Conservation (phyloP, 2,888 invertebrate species). For the Melieria crassipennis region DNA sequence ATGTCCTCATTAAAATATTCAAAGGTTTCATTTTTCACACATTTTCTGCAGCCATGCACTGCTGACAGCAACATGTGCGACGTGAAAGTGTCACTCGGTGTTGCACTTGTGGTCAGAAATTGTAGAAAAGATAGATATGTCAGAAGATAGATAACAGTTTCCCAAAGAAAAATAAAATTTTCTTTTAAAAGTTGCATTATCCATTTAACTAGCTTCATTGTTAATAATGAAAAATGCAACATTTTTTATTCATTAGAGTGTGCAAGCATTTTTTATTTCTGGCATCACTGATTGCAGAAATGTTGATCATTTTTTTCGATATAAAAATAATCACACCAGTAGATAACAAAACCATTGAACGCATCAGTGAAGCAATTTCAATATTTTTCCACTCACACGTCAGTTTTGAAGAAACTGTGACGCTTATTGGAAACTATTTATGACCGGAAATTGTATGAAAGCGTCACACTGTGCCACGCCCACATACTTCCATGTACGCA, state of each 20-base stretch:
- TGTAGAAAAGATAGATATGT: too few relatives aligned
- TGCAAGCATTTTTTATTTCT: too few relatives aligned
- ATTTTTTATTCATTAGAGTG: too few relatives aligned
- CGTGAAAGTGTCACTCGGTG: neutral
- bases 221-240: too few relatives aligned
- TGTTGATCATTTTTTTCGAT: too few relatives aligned
- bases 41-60: conserved; percentile 14
- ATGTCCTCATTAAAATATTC: conserved; percentile 27
- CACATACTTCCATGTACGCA: neutral
- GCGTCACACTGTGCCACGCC: neutral
- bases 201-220: too few relatives aligned
- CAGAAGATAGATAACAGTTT: too few relatives aligned
- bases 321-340: too few relatives aligned
- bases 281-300: too few relatives aligned
- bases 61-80: neutral
- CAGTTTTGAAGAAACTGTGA: neutral
- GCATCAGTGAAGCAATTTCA: neutral
- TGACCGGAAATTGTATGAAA: neutral
- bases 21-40: conserved; percentile 30
- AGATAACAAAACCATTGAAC: too few relatives aligned
- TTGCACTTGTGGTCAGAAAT: neutral
- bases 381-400: neutral
- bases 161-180: too few relatives aligned
- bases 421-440: neutral
- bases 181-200: too few relatives aligned